phyloP scores from a whole-genome alignment of 2,888 invertebrate genomes.

The Cetonia aurata region DNA sequence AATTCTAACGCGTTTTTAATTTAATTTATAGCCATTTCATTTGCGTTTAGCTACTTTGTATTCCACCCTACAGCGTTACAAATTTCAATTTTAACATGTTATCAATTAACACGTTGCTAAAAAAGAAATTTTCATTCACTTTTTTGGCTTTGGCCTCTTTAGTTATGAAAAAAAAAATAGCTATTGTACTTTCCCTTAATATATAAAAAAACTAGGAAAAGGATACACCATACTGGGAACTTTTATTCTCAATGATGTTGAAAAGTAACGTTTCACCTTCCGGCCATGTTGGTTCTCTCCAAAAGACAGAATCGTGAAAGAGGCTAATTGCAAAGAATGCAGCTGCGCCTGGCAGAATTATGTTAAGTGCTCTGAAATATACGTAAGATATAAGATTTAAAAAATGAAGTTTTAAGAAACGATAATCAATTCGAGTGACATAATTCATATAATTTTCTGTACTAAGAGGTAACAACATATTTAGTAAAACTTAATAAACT shows the following conservation, averaged over 20 bases:
- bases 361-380: slow-evolving; percentile 76
- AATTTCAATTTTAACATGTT: too few species aligned
- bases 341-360: slow-evolving; percentile 79
- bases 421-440: background rate
- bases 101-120: too few species aligned
- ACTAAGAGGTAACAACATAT: slow-evolving; percentile 9
- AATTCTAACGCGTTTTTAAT: too few species aligned
- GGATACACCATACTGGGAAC: slow-evolving; percentile 98
- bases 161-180: too few species aligned
- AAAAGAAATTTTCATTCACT: too few species aligned
- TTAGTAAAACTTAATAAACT: slow-evolving; percentile 32
- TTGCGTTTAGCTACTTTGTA: too few species aligned
- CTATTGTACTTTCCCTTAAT: background rate
- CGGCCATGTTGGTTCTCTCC: slow-evolving; percentile 93
- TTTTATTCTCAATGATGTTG: slow-evolving; percentile 94
- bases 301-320: slow-evolving; percentile 91
- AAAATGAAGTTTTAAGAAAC: too few species aligned
- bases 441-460: background rate
- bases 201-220: slow-evolving; percentile 66
- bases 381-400: background rate
- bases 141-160: too few species aligned
- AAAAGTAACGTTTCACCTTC: slow-evolving; percentile 98
- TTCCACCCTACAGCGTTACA: too few species aligned
- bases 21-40: too few species aligned
- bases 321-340: slow-evolving; percentile 79